Evolutionary conservation across 2,113 vertebrate genomes (phyloP).

Genomic region (Manacus vitellinus): DNA sequence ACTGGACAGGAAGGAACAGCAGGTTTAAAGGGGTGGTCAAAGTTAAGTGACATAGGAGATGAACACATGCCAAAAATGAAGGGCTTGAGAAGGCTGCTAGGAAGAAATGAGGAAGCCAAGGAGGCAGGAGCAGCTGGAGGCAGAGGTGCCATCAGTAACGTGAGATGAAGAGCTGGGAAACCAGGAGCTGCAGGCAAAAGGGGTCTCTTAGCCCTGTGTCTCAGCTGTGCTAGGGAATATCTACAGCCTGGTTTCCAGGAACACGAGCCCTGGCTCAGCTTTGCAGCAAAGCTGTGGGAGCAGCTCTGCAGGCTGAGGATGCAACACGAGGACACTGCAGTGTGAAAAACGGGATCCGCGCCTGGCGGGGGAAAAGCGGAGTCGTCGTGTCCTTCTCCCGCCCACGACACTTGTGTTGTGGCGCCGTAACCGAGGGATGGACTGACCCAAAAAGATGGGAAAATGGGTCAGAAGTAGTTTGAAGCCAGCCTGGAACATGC

Average conservation of each 20-base stretch:
- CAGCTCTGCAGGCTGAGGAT: neutral
- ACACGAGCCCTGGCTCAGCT: neutral
- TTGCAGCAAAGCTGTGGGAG: neutral
- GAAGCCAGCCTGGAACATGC: neutral
- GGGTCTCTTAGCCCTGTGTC: neutral
- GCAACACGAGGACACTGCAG: rapidly evolving
- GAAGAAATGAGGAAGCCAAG: neutral
- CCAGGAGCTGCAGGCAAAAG: neutral
- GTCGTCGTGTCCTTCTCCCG: neutral
- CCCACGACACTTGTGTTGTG: neutral
- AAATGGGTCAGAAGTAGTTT: neutral
- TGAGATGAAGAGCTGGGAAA: neutral
- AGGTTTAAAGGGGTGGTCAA: neutral
- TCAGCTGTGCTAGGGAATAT: neutral
- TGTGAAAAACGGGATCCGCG: neutral
- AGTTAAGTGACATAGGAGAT: neutral
- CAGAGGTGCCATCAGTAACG: neutral
- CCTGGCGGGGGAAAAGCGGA: neutral
- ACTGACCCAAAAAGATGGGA: neutral
- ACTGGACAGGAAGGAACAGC: neutral
- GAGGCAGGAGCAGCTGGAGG: neutral
- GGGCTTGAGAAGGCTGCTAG: neutral
- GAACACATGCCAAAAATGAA: neutral
- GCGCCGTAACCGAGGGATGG: neutral
- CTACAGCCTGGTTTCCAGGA: neutral